These are phyloP conservation scores for Hydrozoanthus tunicans DNA, from an alignment of 64 coral and sea anemone species.

Conservation along the genomic window DNA sequence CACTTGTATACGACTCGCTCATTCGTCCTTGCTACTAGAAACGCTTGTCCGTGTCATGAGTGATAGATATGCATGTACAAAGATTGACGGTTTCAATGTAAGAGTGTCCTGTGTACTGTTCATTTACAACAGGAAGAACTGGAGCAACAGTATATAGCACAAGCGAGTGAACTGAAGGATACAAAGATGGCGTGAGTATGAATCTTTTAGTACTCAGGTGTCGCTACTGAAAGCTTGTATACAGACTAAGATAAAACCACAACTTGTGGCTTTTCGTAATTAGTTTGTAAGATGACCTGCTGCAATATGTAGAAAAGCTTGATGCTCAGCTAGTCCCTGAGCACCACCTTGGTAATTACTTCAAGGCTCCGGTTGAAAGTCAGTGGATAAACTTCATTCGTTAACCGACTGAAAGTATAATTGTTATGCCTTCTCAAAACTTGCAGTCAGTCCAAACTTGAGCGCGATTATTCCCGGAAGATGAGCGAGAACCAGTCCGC, in stretches of 20 bases:
- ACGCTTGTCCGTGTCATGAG: too few species aligned
- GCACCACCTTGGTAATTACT: too few species aligned
- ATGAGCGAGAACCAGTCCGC: conserved; percentile 79
- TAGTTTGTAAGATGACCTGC: not conserved
- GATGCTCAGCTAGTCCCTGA: too few species aligned
- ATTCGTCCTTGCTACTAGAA: too few species aligned
- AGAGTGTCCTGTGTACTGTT: too few species aligned
- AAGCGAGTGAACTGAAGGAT: conserved; percentile 78
- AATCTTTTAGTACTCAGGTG: not conserved
- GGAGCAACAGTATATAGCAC: conserved; percentile 65
- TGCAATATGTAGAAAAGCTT: not conserved
- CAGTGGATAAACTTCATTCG: not conserved
- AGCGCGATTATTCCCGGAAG: conserved; percentile 66
- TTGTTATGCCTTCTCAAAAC: not conserved
- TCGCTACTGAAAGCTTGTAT: not conserved
- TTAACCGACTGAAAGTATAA: too few species aligned
- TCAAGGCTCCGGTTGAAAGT: not conserved
- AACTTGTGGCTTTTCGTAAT: too few species aligned
- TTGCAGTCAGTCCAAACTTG: conserved; percentile 71
- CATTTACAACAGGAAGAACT: conserved; percentile 73
- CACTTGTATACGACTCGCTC: too few species aligned
- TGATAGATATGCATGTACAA: too few species aligned
- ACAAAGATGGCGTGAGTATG: conserved; percentile 72
- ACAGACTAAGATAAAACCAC: too few species aligned
- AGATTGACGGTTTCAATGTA: too few species aligned